Evolutionary conservation across 2,888 invertebrate genomes (phyloP).

Genomic region (Venusia cambrica): DNA sequence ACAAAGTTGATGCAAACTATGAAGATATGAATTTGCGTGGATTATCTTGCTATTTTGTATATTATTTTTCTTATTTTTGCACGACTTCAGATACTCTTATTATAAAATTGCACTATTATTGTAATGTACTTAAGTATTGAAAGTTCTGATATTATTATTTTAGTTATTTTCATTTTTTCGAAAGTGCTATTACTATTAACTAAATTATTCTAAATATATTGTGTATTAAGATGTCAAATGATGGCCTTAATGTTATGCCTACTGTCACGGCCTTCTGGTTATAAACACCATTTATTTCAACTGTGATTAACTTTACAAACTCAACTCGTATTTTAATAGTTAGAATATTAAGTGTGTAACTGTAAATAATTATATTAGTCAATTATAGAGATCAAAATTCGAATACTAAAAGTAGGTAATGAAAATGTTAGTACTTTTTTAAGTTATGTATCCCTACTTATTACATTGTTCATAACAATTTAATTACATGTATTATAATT

Average conservation of each 20-base stretch:
- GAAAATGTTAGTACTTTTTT: conserved; percentile 25
- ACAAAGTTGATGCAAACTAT: conserved; percentile 11
- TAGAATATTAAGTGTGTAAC: conserved; percentile 39
- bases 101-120: conserved; percentile 36
- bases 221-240: conserved; percentile 37
- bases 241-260: conserved; percentile 58
- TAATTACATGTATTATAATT: conserved; percentile 20
- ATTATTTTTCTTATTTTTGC: conserved; percentile 17
- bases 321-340: conserved; percentile 57
- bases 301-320: conserved; percentile 76
- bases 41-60: conserved; percentile 12
- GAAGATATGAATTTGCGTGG: conserved; percentile 12
- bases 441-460: conserved; percentile 38
- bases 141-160: conserved; percentile 53
- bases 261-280: conserved; percentile 58
- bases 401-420: conserved; percentile 37
- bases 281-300: conserved; percentile 64
- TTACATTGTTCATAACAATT: conserved; percentile 35
- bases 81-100: conserved; percentile 24
- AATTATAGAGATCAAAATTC: conserved; percentile 52
- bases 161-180: conserved; percentile 39
- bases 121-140: conserved; percentile 62
- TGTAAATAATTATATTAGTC: conserved; percentile 52
- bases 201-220: conserved; percentile 46
- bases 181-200: conserved; percentile 33